These are phyloP conservation scores for Drosophila austrosaltans DNA, from an alignment of 2,888 invertebrate species.

Conservation along the genomic window DNA sequence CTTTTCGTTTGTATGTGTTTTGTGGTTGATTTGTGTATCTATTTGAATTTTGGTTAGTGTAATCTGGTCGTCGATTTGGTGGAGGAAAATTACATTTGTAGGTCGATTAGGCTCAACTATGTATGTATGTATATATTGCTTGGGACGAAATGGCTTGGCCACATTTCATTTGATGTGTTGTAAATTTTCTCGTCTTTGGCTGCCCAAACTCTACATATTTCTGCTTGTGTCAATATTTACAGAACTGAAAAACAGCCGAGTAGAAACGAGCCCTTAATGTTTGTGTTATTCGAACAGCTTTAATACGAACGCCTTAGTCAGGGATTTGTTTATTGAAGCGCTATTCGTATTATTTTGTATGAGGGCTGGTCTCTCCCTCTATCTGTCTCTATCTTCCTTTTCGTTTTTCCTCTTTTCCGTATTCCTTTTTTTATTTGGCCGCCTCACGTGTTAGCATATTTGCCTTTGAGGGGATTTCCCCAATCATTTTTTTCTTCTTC, in stretches of 20 bases:
- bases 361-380: background rate
- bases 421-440: slow-evolving; percentile 21
- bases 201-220: slow-evolving; percentile 26
- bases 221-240: slow-evolving; percentile 37
- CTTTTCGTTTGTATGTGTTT: slow-evolving; percentile 38
- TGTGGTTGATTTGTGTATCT: slow-evolving; percentile 53
- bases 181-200: background rate
- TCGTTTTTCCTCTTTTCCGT: background rate
- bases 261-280: slow-evolving; percentile 22
- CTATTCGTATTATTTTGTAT: slow-evolving; percentile 38
- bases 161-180: background rate
- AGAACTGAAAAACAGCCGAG: slow-evolving; percentile 24
- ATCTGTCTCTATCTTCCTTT: background rate
- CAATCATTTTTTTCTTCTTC: slow-evolving; percentile 20
- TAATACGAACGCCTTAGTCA: slow-evolving; percentile 30
- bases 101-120: slow-evolving; percentile 33
- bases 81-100: slow-evolving; percentile 46
- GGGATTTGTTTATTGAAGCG: slow-evolving; percentile 66
- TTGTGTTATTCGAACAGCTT: slow-evolving; percentile 34
- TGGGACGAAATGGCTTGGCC: slow-evolving; percentile 1
- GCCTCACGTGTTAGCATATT: slow-evolving; percentile 37
- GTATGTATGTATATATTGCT: background rate
- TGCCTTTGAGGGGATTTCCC: slow-evolving; percentile 48
- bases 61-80: slow-evolving; percentile 39
- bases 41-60: slow-evolving; percentile 32